Evolutionary conservation across 2,113 vertebrate genomes (phyloP).

Genomic region (Pseudorasbora parva): DNA sequence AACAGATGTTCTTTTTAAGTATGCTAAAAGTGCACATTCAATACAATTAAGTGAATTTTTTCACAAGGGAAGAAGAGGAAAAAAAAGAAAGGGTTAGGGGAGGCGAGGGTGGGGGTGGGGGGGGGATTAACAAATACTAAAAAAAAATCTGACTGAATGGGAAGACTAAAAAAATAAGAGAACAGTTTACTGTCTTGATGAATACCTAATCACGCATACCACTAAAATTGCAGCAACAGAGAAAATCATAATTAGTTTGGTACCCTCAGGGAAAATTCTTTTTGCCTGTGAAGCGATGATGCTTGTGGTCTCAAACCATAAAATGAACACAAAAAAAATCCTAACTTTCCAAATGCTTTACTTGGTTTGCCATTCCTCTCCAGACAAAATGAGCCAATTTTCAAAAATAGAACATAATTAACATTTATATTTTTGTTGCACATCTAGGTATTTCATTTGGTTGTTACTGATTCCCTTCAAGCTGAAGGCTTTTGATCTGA

Average conservation of each 20-base stretch:
- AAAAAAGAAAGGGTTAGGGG: no score
- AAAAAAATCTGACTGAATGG: constrained; percentile 36
- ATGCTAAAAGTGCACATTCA: not conserved
- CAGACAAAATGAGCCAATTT: constrained; percentile 1
- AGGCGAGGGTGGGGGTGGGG: no score
- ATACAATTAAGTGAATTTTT: not conserved
- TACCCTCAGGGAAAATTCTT: constrained; percentile 31
- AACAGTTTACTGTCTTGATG: constrained; percentile 41
- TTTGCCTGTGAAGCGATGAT: constrained; percentile 42
- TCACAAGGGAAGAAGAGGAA: not conserved
- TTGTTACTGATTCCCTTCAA: not conserved
- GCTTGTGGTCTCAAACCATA: constrained; percentile 48
- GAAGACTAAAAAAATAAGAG: constrained; percentile 42
- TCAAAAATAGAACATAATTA: constrained; percentile 36
- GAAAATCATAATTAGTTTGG: constrained; percentile 54
- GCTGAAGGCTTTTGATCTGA: constrained; percentile 59
- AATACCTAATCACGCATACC: constrained; percentile 55
- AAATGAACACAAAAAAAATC: constrained; percentile 35
- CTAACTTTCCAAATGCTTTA: constrained; percentile 6
- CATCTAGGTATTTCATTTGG: not conserved
- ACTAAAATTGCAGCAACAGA: constrained; percentile 48
- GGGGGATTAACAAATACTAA: constrained; percentile 6
- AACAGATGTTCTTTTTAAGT: no score
- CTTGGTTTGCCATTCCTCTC: constrained; percentile 2
- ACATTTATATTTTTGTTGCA: constrained; percentile 2